Base-by-base conservation (phyloP, 2,888 invertebrate genomes). In the Agonum fuliginosum region DNA sequence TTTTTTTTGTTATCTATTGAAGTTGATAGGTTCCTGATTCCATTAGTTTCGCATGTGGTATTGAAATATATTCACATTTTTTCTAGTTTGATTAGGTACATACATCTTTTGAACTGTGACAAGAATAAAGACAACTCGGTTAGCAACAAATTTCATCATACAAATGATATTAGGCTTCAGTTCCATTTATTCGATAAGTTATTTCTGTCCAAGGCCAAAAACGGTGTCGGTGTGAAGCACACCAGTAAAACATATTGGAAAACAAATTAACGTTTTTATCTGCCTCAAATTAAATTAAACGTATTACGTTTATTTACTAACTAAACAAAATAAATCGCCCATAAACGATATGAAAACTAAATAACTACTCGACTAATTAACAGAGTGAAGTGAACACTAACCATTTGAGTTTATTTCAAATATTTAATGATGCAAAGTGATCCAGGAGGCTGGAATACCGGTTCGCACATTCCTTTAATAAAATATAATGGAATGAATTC, bases 161-260 rank as follows among this genome's bases (percentile, higher is more conserved):
- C 14, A 43, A 43, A 43, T 43, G 14, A 20, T 48, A 48, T 20
- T 48, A 48, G 8, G 17, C 10, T 20, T 6, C 10, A 6, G 10
- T 48, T n/a, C 48, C n/a, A 48, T 48, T 48, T 22, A 48, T 48
- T 48, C 48, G 20, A 48, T 48, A 24, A 54, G 54, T 22, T 24
- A 24, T 54, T 22, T 54, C 12, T 22, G 5, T 22, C 12, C 54
- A 54, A 54, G 54, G 54, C 10, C n/a, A 54, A 54, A 24, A 24
- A 5, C n/a, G 12, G 4, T 22, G 3, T n/a, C 2, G 12, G 20
- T 20, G 54, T 54, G 54, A 54, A 24, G 22, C 24, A 54, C 24
- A 22, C 4, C 20, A 12, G 54, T 22, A 1, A n/a, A 54, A 54
- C 10, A 51, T 51, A 51, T 51, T 51, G 51, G 22, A 51, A 51